These are phyloP conservation scores for Diachasma alloeum DNA, from an alignment of 1,140 invertebrate genomes.

Conservation along the genomic window DNA sequence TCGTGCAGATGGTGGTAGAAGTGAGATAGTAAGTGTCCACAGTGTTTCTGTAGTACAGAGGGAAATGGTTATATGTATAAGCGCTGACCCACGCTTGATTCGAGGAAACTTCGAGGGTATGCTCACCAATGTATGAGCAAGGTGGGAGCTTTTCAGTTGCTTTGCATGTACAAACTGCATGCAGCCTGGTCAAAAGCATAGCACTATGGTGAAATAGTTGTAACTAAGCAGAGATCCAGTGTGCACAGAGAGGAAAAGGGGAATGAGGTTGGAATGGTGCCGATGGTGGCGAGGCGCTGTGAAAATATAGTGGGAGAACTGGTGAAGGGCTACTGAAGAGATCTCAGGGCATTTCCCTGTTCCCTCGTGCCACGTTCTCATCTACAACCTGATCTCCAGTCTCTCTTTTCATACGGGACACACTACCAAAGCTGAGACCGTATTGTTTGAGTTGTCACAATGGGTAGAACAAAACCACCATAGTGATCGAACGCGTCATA, in stretches of 20 bases:
- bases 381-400: not conserved
- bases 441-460: slow-evolving; percentile 62
- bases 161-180: not conserved
- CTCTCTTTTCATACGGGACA: slow-evolving; percentile 29
- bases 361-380: not conserved
- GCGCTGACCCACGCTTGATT: not conserved
- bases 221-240: not conserved
- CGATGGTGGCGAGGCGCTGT: not conserved
- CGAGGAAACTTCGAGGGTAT: not conserved
- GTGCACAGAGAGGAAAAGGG: not conserved
- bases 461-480: slow-evolving; percentile 52
- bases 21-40: not conserved
- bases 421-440: slow-evolving; percentile 36
- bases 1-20: not conserved
- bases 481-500: slow-evolving; percentile 50
- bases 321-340: not conserved
- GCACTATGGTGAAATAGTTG: not conserved
- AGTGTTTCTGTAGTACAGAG: not conserved
- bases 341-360: not conserved
- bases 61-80: not conserved
- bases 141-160: not conserved
- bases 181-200: not conserved
- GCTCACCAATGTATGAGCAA: not conserved
- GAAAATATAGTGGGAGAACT: not conserved
- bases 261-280: not conserved